phyloP scores from a whole-genome alignment of 2,797 vertebrate species.

The Lagorchestes hirsutus region DNA sequence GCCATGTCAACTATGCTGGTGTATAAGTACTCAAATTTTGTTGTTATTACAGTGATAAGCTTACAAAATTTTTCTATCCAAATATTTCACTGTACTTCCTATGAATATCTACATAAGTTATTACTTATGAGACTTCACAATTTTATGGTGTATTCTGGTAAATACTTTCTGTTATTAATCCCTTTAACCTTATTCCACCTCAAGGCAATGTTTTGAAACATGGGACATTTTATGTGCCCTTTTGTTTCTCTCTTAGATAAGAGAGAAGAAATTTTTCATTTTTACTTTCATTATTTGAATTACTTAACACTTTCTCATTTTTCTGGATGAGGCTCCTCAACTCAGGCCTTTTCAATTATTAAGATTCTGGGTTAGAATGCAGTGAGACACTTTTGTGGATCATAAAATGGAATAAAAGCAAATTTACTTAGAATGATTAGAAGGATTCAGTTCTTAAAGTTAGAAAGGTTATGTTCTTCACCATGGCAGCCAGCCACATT shows the following conservation, averaged over 20 bases:
- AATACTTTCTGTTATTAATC: slow-evolving; percentile 27
- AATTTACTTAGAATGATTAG: neutral
- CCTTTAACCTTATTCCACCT: neutral
- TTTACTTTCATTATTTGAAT: neutral
- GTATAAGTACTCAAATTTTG: neutral
- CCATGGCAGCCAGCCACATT: neutral
- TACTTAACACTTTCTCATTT: neutral
- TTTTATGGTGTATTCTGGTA: slow-evolving; percentile 11
- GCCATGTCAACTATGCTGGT: neutral
- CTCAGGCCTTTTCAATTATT: neutral
- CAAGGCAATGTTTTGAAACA: neutral
- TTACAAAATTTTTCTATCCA: slow-evolving; percentile 6
- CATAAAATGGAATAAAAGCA: neutral
- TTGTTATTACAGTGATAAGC: neutral
- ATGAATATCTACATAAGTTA: neutral
- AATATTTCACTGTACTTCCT: slow-evolving; percentile 7
- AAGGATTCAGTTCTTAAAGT: neutral
- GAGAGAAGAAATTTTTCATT: neutral
- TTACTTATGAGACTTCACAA: neutral
- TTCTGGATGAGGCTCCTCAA: neutral
- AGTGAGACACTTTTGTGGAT: neutral
- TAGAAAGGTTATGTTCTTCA: neutral
- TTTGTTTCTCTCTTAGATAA: neutral
- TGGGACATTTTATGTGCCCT: neutral
- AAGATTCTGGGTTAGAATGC: neutral